A percentile compares a stretch with the other conserved stretches of the same genome.
phyloP scores from a whole-genome alignment of 2,797 vertebrate species.

The Sus cebifrons region DNA sequence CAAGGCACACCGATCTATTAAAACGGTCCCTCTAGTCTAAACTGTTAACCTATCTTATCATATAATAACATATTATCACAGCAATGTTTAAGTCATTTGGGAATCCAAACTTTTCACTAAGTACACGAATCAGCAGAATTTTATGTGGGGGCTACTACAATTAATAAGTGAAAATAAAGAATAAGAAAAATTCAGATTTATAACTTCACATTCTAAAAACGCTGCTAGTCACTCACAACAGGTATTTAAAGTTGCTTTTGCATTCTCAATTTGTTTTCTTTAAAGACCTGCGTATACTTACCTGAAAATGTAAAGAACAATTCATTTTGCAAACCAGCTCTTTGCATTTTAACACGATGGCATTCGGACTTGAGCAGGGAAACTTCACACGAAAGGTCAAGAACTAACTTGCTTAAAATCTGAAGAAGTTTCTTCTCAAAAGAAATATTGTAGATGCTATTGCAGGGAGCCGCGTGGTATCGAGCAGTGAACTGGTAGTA shows the following conservation, averaged over 20 bases:
- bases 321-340: conserved; percentile 87
- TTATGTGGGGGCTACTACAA: neutral
- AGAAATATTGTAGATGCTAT: conserved; percentile 82
- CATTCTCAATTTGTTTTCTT: neutral
- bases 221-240: neutral
- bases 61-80: neutral
- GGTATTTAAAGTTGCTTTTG: neutral
- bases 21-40: neutral
- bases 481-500: conserved; percentile 84
- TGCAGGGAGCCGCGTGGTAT: conserved; percentile 84
- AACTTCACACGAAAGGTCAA: conserved; percentile 84
- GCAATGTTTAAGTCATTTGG: neutral
- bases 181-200: neutral
- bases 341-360: conserved; percentile 88
- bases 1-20: neutral
- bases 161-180: neutral
- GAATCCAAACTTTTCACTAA: neutral
- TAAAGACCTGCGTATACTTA: conserved; percentile 68
- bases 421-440: conserved; percentile 86
- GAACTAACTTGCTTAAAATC: conserved; percentile 83
- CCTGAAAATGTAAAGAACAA: conserved; percentile 88
- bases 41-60: neutral
- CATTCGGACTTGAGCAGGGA: conserved; percentile 86
- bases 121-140: neutral
- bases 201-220: neutral